Conservation (phyloP, 2,797 vertebrate species). For the Brotula barbata region DNA sequence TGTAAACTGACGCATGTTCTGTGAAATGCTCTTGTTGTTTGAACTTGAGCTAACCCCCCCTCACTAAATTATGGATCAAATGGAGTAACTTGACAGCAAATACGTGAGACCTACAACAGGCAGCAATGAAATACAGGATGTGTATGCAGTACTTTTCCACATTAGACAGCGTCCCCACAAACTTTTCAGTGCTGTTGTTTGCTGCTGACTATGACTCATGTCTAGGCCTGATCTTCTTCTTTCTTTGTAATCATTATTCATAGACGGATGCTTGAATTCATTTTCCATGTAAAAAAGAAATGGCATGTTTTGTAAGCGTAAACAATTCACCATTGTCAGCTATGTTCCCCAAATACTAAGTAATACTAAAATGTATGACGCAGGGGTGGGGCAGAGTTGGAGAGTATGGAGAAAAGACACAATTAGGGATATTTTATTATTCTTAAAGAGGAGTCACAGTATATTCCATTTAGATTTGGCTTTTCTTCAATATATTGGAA, state of each 20-base stretch:
- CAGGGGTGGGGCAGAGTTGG: too few relatives aligned
- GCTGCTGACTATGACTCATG: not conserved
- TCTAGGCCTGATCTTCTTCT: conserved; percentile 10
- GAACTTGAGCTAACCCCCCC: not conserved
- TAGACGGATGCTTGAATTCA: conserved; percentile 30
- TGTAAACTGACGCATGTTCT: too few relatives aligned
- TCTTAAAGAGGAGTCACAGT: too few relatives aligned
- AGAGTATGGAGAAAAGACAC: too few relatives aligned
- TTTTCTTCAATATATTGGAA: too few relatives aligned
- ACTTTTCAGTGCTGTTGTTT: too few relatives aligned
- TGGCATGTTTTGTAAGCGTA: not conserved
- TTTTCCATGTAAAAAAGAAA: conserved; percentile 2
- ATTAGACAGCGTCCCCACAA: too few relatives aligned
- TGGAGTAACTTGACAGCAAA: not conserved
- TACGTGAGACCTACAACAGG: not conserved
- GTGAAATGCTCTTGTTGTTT: too few relatives aligned
- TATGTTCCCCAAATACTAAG: not conserved
- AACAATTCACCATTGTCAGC: not conserved
- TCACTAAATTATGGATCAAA: not conserved
- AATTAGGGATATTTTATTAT: too few relatives aligned
- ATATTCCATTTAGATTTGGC: too few relatives aligned
- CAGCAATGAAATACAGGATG: not conserved
- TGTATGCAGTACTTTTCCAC: too few relatives aligned
- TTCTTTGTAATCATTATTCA: conserved; percentile 32
- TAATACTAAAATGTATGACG: too few relatives aligned